These are phyloP conservation scores for Hedya salicella DNA, from an alignment of 2,888 invertebrate species.

Conservation along the genomic window DNA sequence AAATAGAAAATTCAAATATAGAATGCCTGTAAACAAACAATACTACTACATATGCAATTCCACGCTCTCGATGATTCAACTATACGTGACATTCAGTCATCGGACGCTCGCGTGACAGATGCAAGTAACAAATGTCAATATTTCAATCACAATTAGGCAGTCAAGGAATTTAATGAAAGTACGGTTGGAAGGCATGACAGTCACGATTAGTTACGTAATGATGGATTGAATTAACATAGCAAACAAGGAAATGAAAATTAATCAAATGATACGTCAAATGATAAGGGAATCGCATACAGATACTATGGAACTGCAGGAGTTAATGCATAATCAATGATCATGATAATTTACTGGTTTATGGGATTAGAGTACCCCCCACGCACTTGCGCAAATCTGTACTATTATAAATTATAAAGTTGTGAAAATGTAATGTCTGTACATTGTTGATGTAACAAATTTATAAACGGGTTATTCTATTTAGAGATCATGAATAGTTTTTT, in stretches of 20 bases:
- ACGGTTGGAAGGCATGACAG: constrained; percentile 15
- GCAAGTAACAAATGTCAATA: constrained; percentile 35
- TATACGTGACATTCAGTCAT: constrained; percentile 28
- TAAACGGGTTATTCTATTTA: no score
- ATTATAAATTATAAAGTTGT: no score
- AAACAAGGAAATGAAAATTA: neutral
- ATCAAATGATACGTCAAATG: constrained; percentile 15
- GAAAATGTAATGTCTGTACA: no score
- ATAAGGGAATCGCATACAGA: constrained; percentile 7
- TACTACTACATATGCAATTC: no score
- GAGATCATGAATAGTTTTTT: no score
- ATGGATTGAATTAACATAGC: constrained; percentile 4
- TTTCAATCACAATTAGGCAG: constrained; percentile 29
- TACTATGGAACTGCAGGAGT: neutral
- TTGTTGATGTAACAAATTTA: no score
- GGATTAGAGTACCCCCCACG: no score
- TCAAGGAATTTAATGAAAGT: constrained; percentile 36
- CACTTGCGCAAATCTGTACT: no score
- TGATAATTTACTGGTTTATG: neutral
- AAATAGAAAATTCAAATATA: no score
- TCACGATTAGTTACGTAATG: constrained; percentile 22
- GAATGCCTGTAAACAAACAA: no score
- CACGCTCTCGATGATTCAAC: no score
- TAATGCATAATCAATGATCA: neutral
- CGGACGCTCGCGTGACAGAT: constrained; percentile 31